Evolutionary conservation across 2,113 vertebrate species (phyloP).

Genomic region (Empidonax traillii): DNA sequence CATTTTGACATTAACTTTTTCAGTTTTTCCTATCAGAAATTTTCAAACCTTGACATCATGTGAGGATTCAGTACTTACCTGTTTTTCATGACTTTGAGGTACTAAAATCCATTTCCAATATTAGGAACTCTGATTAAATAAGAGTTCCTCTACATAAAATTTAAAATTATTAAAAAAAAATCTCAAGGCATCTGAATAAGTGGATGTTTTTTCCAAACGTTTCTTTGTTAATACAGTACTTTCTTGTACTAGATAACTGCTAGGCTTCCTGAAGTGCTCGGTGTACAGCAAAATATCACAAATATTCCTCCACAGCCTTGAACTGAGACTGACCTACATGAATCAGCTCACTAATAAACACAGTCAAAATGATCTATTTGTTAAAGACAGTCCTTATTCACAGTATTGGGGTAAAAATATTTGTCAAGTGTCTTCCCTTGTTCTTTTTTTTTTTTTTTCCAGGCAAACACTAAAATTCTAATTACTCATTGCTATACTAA

Average conservation of each 20-base stretch:
- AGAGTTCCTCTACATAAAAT: neutral
- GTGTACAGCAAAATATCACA: neutral
- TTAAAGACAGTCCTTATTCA: neutral
- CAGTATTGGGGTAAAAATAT: neutral
- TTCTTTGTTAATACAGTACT: neutral
- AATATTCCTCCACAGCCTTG: neutral
- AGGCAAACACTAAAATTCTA: constrained; percentile 84
- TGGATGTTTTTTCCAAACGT: neutral
- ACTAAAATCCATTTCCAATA: neutral
- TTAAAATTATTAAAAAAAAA: neutral
- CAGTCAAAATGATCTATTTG: neutral
- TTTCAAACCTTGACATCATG: neutral
- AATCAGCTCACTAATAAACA: neutral
- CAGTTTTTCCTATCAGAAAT: neutral
- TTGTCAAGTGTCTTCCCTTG: neutral
- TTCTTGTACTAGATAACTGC: neutral
- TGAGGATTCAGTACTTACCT: neutral
- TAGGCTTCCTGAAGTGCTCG: neutral
- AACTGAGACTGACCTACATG: neutral
- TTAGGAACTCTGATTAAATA: neutral
- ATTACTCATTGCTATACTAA: constrained; percentile 87
- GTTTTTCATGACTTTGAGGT: neutral
- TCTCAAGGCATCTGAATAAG: neutral
- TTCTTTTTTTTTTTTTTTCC: neutral
- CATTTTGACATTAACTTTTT: neutral